These are phyloP conservation scores for Onychorhynchus coronatus DNA, from an alignment of 2,113 vertebrate genomes.

Conservation along the genomic window DNA sequence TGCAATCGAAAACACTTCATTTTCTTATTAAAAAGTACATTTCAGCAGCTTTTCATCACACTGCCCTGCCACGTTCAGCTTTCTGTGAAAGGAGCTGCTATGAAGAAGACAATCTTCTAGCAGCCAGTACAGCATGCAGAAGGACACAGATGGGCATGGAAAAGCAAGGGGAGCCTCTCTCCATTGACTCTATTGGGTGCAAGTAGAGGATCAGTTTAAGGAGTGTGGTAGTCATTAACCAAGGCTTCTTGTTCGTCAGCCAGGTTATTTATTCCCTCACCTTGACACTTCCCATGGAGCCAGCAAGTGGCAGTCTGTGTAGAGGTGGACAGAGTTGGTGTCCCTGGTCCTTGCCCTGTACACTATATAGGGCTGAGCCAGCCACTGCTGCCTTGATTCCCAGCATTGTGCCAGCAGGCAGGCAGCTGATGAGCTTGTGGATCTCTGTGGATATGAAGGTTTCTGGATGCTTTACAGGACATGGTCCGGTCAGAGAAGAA, in stretches of 20 bases:
- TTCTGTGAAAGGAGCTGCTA: background rate
- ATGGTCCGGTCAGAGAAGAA: background rate
- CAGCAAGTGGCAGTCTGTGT: background rate
- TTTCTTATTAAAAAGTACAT: conserved; percentile 73
- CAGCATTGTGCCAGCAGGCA: accelerated
- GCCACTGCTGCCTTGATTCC: background rate
- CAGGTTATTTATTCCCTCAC: background rate
- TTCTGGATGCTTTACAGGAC: background rate
- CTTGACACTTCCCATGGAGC: accelerated
- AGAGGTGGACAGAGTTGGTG: background rate
- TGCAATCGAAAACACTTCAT: conserved; percentile 71
- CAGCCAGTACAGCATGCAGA: background rate
- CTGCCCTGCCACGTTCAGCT: background rate
- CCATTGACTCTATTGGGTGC: background rate
- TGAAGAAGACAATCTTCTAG: background rate
- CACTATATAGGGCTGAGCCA: background rate
- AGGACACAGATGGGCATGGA: background rate
- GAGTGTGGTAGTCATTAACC: background rate
- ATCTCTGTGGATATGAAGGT: background rate
- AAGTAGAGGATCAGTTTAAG: background rate
- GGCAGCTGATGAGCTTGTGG: background rate
- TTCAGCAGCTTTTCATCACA: conserved; percentile 54
- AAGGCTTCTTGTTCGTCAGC: background rate
- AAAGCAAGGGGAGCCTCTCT: background rate
- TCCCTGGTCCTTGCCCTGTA: background rate